phyloP scores from a whole-genome alignment of 2,113 vertebrate genomes.

The Ceyx margarethae region DNA sequence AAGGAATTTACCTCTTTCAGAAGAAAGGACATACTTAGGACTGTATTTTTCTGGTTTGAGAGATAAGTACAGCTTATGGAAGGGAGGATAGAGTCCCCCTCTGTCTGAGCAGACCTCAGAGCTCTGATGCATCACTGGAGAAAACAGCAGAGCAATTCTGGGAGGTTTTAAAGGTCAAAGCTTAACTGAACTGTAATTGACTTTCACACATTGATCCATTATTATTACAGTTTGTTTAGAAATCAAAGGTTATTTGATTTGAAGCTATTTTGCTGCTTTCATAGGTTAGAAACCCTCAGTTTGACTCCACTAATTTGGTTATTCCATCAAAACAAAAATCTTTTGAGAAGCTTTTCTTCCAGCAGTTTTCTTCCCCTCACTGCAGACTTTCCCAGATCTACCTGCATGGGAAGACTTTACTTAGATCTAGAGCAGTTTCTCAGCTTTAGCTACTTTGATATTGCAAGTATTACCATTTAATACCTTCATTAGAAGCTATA shows the following conservation, averaged over 20 bases:
- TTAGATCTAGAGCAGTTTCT: neutral
- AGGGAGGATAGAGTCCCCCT: neutral
- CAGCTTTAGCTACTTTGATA: neutral
- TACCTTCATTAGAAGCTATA: neutral
- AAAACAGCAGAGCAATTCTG: neutral
- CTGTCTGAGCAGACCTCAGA: neutral
- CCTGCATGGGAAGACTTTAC: neutral
- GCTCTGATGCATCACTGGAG: neutral
- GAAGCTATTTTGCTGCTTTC: neutral
- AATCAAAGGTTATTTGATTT: conserved; percentile 24
- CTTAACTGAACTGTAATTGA: conserved; percentile 34
- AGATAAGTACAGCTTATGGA: neutral
- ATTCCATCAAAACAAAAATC: neutral
- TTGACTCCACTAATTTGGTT: neutral
- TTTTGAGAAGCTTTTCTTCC: neutral
- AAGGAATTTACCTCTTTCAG: neutral
- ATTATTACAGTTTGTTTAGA: conserved; percentile 32
- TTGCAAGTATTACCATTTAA: accelerated
- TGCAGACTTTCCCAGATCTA: neutral
- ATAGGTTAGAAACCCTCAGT: neutral
- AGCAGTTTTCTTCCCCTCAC: neutral
- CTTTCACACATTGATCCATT: conserved; percentile 30
- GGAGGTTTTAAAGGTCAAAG: conserved; percentile 27
- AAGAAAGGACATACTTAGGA: neutral
- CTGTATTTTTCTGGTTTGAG: neutral